Conservation (phyloP, 2,113 vertebrate genomes). For the Pandion haliaetus region DNA sequence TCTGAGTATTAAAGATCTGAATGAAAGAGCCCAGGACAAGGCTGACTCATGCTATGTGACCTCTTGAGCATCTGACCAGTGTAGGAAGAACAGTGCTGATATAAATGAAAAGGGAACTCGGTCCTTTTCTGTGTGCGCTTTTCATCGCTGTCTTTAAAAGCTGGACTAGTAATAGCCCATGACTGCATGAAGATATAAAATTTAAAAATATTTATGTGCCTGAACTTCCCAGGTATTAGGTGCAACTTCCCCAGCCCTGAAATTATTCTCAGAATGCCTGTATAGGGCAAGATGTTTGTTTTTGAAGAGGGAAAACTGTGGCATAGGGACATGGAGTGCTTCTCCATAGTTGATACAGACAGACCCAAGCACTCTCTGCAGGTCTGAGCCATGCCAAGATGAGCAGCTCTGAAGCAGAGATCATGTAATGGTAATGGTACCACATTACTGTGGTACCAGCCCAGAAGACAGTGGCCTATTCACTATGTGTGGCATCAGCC, state of each 20-base stretch:
- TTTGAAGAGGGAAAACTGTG: neutral
- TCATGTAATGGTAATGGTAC: neutral
- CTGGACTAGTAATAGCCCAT: neutral
- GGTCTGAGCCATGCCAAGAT: neutral
- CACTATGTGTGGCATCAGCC: neutral
- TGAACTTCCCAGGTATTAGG: neutral
- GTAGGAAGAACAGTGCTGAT: neutral
- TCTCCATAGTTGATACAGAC: neutral
- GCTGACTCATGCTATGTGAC: neutral
- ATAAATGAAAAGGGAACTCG: neutral
- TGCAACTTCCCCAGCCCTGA: neutral
- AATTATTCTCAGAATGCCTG: neutral
- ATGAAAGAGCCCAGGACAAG: neutral
- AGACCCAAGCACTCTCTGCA: neutral
- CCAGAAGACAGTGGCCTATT: neutral
- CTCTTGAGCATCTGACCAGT: slow-evolving; percentile 14
- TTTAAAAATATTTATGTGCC: neutral
- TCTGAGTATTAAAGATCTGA: neutral
- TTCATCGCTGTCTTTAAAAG: neutral
- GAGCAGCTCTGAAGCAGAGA: neutral
- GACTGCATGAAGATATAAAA: neutral
- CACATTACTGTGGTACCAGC: neutral
- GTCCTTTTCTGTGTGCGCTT: neutral
- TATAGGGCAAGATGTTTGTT: neutral
- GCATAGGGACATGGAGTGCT: neutral